A percentile compares a stretch with the other conserved stretches of the same genome.
Evolutionary conservation across 2,888 invertebrate genomes (phyloP).

Genomic region (Horisme vitalbata): DNA sequence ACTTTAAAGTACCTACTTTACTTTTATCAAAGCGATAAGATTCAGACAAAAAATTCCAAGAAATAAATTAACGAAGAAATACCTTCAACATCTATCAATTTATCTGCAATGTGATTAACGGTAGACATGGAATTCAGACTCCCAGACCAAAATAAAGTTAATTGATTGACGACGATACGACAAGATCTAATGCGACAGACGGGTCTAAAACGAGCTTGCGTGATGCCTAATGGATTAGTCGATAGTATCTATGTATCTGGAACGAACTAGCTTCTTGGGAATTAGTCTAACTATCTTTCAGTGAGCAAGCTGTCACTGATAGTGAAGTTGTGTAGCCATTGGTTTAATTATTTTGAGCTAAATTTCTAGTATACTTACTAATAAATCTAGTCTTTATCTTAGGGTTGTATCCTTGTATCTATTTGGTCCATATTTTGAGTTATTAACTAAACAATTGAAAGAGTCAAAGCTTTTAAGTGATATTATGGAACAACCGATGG

Average conservation of each 20-base stretch:
- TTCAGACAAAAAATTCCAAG: too few species aligned
- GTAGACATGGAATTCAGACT: constrained; percentile 11
- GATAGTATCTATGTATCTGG: constrained; percentile 28
- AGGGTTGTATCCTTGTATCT: too few species aligned
- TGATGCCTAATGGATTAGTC: constrained; percentile 36
- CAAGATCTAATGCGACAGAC: constrained; percentile 17
- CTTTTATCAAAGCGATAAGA: too few species aligned
- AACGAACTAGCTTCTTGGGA: constrained; percentile 30
- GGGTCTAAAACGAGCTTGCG: constrained; percentile 29
- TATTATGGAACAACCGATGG: too few species aligned
- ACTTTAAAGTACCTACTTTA: too few species aligned
- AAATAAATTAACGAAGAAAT: too few species aligned
- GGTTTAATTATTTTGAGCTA: not conserved
- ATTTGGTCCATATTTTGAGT: too few species aligned
- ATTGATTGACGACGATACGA: constrained; percentile 16
- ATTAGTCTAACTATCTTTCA: constrained; percentile 32
- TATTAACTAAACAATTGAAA: too few species aligned
- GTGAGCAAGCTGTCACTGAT: constrained; percentile 12
- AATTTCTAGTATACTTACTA: not conserved
- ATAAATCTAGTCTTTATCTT: too few species aligned
- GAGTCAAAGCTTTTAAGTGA: too few species aligned
- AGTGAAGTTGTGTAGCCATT: not conserved
- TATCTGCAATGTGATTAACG: constrained; percentile 1
- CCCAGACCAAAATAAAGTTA: constrained; percentile 15
- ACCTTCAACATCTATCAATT: not conserved